phyloP scores from a whole-genome alignment of 2,888 invertebrate species.

The Cyclophora punctaria region DNA sequence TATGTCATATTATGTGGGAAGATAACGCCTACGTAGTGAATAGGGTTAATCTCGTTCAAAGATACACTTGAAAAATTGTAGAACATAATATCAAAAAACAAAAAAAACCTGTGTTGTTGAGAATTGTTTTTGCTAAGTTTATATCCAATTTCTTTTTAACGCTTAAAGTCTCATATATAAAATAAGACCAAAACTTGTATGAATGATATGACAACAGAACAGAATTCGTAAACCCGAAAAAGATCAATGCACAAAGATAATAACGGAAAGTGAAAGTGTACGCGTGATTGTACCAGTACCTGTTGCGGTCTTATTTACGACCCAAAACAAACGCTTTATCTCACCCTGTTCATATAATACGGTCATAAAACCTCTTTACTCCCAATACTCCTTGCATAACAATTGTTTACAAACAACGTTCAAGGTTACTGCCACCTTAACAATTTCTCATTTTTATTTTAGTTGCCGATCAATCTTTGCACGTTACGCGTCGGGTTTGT shows the following conservation, averaged over 20 bases:
- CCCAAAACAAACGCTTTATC: conserved; percentile 74
- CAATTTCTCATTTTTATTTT: conserved; percentile 38
- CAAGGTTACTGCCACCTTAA: conserved; percentile 57
- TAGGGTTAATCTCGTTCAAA: too few relatives aligned
- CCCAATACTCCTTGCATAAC: conserved; percentile 62
- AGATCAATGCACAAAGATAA: conserved; percentile 60
- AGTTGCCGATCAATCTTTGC: conserved; percentile 44
- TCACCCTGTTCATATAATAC: conserved; percentile 65
- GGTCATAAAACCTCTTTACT: conserved; percentile 65
- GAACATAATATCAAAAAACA: too few relatives aligned
- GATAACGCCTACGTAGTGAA: too few relatives aligned
- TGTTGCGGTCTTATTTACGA: conserved; percentile 75
- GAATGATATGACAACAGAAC: conserved; percentile 16
- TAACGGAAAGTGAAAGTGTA: conserved; percentile 66
- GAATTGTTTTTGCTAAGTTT: too few relatives aligned
- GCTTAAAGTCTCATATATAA: too few relatives aligned
- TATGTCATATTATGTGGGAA: too few relatives aligned
- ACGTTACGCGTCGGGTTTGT: conserved; percentile 4
- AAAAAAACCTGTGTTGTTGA: too few relatives aligned
- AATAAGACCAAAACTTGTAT: not conserved
- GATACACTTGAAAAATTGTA: too few relatives aligned
- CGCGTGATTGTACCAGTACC: conserved; percentile 67
- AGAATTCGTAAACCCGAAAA: conserved; percentile 19
- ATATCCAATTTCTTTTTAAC: too few relatives aligned
- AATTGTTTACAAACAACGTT: conserved; percentile 71